phyloP scores from a whole-genome alignment of 1,140 invertebrate species.

The Vanessa tameamea region DNA sequence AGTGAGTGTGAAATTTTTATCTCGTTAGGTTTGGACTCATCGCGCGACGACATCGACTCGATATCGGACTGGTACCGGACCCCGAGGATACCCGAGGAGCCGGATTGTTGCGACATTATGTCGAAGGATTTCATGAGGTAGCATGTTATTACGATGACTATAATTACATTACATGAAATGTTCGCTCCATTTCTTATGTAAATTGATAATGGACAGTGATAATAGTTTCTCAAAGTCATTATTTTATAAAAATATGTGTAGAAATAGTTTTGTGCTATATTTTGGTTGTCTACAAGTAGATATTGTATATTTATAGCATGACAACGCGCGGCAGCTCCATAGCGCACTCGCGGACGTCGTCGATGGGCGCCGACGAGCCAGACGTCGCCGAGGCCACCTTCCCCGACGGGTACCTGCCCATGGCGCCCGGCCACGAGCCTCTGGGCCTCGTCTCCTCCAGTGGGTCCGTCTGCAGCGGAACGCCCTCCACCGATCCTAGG shows the following conservation, averaged over 20 bases:
- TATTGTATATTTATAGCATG: constrained; percentile 31
- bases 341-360: constrained; percentile 66
- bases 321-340: constrained; percentile 46
- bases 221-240: not conserved
- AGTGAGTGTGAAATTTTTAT: not conserved
- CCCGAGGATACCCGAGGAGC: constrained; percentile 72
- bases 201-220: too few relatives aligned
- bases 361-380: constrained; percentile 50
- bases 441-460: constrained; percentile 74
- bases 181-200: not conserved
- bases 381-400: constrained; percentile 19
- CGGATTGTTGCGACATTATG: constrained; percentile 60
- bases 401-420: constrained; percentile 62
- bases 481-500: constrained; percentile 72
- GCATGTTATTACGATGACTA: not conserved
- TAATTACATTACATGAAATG: not conserved
- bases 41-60: constrained; percentile 66
- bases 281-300: too few relatives aligned
- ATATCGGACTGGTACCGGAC: constrained; percentile 65
- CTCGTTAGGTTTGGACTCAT: constrained; percentile 54
- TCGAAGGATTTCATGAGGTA: constrained; percentile 62
- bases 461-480: constrained; percentile 87
- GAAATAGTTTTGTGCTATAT: too few relatives aligned
- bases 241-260: not conserved
- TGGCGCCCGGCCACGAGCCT: constrained; percentile 57